A percentile compares a stretch with the other conserved stretches of the same genome.
Conservation (phyloP, 2,888 invertebrate species). For the Rotaria socialis region DNA sequence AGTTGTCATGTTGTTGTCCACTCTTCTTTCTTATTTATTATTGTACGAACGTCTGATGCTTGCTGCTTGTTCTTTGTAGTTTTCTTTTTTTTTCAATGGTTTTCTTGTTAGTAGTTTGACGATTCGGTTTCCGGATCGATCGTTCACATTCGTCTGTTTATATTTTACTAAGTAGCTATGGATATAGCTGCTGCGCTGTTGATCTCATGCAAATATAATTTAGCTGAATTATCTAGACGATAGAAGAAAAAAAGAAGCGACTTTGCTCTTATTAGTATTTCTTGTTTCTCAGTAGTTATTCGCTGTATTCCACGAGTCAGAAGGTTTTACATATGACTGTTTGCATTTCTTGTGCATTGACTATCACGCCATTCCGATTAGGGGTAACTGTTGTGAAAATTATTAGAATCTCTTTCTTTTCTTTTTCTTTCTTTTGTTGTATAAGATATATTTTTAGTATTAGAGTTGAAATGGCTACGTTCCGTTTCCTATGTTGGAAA, state of each 20-base stretch:
- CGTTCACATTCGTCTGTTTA: neutral
- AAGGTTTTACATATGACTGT: too few relatives aligned
- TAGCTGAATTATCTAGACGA: neutral
- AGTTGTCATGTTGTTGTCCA: neutral
- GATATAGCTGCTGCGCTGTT: neutral
- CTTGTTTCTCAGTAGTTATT: neutral
- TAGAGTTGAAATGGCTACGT: neutral
- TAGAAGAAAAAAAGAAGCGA: neutral
- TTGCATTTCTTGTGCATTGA: too few relatives aligned
- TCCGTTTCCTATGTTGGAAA: neutral
- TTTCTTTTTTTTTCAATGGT: neutral
- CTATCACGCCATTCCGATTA: too few relatives aligned
- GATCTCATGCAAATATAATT: neutral
- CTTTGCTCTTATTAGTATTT: neutral
- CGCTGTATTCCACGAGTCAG: neutral
- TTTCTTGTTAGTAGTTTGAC: neutral
- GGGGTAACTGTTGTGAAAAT: too few relatives aligned
- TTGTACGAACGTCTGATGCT: neutral
- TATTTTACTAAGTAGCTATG: neutral
- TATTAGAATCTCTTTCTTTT: too few relatives aligned
- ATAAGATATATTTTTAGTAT: neutral
- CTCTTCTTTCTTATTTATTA: neutral
- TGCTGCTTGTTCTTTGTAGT: neutral
- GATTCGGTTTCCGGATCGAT: neutral
- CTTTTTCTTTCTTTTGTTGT: too few relatives aligned